These are phyloP conservation scores for Polyommatus icarus DNA, from an alignment of 2,888 invertebrate genomes.

Conservation along the genomic window DNA sequence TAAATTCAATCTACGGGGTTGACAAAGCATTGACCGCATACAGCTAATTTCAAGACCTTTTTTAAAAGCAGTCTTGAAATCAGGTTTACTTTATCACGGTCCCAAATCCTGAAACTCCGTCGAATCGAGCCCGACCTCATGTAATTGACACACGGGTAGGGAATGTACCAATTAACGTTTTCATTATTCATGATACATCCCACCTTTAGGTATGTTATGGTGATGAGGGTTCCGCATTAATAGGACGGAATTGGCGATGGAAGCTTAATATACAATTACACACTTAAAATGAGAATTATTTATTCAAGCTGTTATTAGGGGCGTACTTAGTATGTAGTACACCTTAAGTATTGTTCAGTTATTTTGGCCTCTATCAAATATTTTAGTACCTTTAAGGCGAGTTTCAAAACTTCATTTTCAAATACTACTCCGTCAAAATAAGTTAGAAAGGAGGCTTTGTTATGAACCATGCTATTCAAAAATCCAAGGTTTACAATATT, in stretches of 20 bases:
- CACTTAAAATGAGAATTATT: not conserved
- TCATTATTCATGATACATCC: constrained; percentile 22
- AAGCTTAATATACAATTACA: constrained; percentile 14
- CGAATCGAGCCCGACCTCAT: not conserved
- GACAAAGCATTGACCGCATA: too few relatives aligned
- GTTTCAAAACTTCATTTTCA: too few relatives aligned
- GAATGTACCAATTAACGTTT: constrained; percentile 18
- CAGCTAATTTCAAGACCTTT: too few relatives aligned
- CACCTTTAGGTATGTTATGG: constrained; percentile 13
- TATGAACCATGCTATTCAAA: too few relatives aligned
- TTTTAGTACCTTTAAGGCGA: too few relatives aligned
- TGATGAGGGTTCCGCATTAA: constrained; percentile 1
- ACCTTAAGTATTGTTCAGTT: not conserved
- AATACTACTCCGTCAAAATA: too few relatives aligned
- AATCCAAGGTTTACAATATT: too few relatives aligned
- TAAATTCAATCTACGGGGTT: too few relatives aligned
- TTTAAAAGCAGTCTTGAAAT: not conserved
- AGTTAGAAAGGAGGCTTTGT: too few relatives aligned
- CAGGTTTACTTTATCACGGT: not conserved
- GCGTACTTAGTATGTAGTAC: not conserved
- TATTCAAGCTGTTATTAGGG: not conserved
- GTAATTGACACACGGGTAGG: constrained; percentile 4
- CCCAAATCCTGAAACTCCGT: not conserved
- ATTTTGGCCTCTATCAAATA: not conserved
- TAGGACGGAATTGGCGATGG: not conserved